A percentile compares a stretch with the other conserved stretches of the same genome.
These are phyloP conservation scores for Rhodinocichla rosea DNA, from an alignment of 2,113 vertebrate species.

Conservation along the genomic window DNA sequence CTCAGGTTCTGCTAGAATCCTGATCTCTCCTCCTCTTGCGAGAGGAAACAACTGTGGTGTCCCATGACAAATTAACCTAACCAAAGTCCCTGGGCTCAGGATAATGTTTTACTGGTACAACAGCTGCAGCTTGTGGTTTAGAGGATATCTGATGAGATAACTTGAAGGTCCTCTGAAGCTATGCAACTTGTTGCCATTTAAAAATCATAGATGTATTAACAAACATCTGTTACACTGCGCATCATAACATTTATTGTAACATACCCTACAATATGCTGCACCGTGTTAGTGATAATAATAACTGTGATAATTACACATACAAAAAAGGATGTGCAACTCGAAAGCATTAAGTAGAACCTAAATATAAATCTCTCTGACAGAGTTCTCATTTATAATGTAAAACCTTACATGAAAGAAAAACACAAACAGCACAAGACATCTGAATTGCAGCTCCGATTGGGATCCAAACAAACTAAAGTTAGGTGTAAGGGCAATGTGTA, in stretches of 20 bases:
- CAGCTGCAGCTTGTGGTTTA: not conserved
- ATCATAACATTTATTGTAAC: not conserved
- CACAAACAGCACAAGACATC: conserved; percentile 33
- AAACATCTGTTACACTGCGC: not conserved
- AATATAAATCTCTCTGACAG: conserved; percentile 40
- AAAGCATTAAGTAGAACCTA: conserved; percentile 57
- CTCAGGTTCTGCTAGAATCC: not conserved
- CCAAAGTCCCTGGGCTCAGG: not conserved
- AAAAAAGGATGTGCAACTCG: not conserved
- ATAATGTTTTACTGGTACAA: not conserved
- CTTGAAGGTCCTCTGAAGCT: not conserved
- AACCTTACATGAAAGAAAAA: conserved; percentile 62
- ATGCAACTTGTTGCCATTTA: not conserved
- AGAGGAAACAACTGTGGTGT: not conserved
- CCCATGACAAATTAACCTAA: not conserved
- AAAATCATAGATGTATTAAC: not conserved
- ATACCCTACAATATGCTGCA: not conserved
- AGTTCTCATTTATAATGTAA: conserved; percentile 62
- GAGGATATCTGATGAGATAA: not conserved
- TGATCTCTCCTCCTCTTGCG: not conserved
- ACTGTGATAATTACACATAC: conserved; percentile 12
- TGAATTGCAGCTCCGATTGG: conserved; percentile 56
- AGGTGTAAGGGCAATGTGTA: conserved; percentile 64
- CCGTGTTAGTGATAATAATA: not conserved
- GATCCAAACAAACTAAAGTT: conserved; percentile 65